A percentile compares a stretch with the other conserved stretches of the same genome.
These are phyloP conservation scores for Oscheius sp. DNA, from an alignment of 2,888 invertebrate genomes.

Conservation along the genomic window DNA sequence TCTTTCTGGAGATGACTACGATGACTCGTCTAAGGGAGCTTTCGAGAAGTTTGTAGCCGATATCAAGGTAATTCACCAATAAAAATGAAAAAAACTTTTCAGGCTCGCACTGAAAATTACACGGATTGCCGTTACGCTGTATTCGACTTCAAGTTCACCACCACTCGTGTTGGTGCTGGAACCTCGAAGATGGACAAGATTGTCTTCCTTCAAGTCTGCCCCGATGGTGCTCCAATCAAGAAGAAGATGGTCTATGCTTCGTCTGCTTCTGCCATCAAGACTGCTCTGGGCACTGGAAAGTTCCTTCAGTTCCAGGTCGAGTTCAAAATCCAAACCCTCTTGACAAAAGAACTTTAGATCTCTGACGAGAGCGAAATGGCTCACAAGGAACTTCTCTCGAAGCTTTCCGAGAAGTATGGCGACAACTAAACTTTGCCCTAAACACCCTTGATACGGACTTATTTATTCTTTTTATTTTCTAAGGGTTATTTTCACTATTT, in stretches of 20 bases:
- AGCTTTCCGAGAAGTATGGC: conserved; percentile 68
- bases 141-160: conserved; percentile 97
- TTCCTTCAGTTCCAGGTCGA: conserved; percentile 68
- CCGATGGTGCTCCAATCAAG: conserved; percentile 91
- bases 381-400: conserved; percentile 68
- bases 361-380: conserved; percentile 70
- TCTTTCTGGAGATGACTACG: conserved; percentile 64
- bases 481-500: neutral
- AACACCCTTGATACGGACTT: neutral
- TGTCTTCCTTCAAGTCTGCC: conserved; percentile 98
- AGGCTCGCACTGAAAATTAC: conserved; percentile 77
- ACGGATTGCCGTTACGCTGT: conserved; percentile 92
- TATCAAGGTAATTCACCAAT: conserved; percentile 77
- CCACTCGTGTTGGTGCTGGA: conserved; percentile 85
- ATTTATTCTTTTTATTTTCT: neutral
- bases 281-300: conserved; percentile 79
- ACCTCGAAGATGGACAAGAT: conserved; percentile 94
- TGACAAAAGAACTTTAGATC: conserved; percentile 42
- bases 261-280: conserved; percentile 97
- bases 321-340: neutral
- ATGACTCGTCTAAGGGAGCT: conserved; percentile 75
- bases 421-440: conserved; percentile 57
- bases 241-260: conserved; percentile 85
- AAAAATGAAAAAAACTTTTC: conserved; percentile 2
- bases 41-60: conserved; percentile 94